These are phyloP conservation scores for Raphicerus campestris DNA, from an alignment of 2,113 vertebrate species.

Conservation along the genomic window DNA sequence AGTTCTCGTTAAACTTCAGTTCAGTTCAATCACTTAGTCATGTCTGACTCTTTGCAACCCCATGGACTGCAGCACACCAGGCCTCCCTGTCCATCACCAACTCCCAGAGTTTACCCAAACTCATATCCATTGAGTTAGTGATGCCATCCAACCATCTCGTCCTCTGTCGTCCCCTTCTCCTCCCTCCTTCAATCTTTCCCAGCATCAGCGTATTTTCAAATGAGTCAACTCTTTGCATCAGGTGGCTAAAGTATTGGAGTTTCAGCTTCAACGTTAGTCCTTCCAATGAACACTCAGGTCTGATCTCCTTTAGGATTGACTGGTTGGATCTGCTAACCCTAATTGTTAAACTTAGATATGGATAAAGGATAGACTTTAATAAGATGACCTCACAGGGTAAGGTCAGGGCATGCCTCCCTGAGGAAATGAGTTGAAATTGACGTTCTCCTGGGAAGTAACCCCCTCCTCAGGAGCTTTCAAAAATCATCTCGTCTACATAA, in stretches of 20 bases:
- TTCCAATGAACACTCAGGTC: neutral
- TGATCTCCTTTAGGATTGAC: neutral
- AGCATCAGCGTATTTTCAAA: neutral
- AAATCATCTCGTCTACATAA: neutral
- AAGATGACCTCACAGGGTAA: neutral
- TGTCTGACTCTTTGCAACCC: neutral
- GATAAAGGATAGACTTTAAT: neutral
- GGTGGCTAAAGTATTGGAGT: neutral
- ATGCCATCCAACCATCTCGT: neutral
- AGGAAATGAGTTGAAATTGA: neutral
- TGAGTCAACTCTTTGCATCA: neutral
- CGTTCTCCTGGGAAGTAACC: neutral
- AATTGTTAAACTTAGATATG: neutral
- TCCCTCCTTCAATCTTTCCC: neutral
- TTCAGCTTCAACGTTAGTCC: neutral
- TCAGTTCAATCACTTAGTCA: neutral
- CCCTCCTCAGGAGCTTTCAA: neutral
- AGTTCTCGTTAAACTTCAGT: neutral
- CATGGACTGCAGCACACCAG: neutral
- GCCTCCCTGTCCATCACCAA: neutral
- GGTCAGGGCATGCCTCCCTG: neutral
- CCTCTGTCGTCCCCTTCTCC: neutral
- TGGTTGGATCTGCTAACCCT: neutral
- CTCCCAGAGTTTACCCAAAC: neutral
- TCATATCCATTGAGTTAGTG: accelerated